Evolutionary conservation across 2,888 invertebrate species (phyloP), one percentile per base, ranked within the genome.

Genomic region (Eilema sororculum): DNA sequence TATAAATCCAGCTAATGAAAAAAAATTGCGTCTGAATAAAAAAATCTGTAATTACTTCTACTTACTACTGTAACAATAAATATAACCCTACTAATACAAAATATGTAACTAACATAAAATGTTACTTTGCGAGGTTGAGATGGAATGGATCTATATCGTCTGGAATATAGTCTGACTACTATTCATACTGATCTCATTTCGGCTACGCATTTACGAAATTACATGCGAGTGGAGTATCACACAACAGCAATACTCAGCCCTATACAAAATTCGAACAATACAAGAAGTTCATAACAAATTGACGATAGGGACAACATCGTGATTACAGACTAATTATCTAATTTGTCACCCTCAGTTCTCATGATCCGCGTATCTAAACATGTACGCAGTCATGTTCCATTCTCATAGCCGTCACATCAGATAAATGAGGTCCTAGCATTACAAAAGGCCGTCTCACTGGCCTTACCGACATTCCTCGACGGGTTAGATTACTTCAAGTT

Each of bases 381-480:
- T 83, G 80, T 69, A 68, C 41, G 68, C 56, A 75, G 74, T 71
- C 73, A 78, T 74, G 74, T 71, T 68, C 69, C 82, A 87, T 89
- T 89, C 90, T 86, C 89, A 89, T 84, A 85, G 83, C 88, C 89
- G 90, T 89, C 90, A 89, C 87, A 82, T 84, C 83, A 87, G 86
- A 91, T 91, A 89, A 91, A 90, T 90, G 87, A 87, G 86, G 84
- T 87, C 84, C 88, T 89, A 85, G 83, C 87, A 83, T 87, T 87
- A 86, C 86, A 87, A 89, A 84, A 86, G 85, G 83, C 81, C 83
- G 84, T 82, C 65, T 61, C 63, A 33, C 37, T 84, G 87, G 89
- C 89, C 89, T 88, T 86, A 87, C 68, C 66, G 65, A 66, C 90
- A 93, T 93, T 91, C 91, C 91, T 82, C 84, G 79, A 85, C 89